A percentile compares a stretch with the other conserved stretches of the same genome.
phyloP scores from a whole-genome alignment of 2,797 vertebrate species.

The Pteropus rufus region DNA sequence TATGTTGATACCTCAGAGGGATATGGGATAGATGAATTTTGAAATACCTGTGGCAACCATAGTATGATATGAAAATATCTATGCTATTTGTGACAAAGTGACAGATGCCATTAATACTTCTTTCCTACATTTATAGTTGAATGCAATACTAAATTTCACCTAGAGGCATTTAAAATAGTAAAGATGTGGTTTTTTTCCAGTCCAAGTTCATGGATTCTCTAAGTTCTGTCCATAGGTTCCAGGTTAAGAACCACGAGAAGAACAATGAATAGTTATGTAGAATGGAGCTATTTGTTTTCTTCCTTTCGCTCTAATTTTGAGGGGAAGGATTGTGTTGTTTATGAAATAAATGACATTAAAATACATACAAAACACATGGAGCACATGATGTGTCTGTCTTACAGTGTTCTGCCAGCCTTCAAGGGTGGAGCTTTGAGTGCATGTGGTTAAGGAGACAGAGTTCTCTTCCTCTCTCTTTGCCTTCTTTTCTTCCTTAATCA shows the following conservation, averaged over 20 bases:
- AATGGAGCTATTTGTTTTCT: not conserved
- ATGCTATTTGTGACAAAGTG: slow-evolving; percentile 2
- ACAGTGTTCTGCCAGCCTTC: not conserved
- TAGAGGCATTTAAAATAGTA: not conserved
- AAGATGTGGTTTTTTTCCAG: not conserved
- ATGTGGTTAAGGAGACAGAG: not conserved
- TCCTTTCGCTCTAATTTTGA: not conserved
- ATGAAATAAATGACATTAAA: not conserved
- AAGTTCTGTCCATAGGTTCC: not conserved
- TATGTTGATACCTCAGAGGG: not conserved
- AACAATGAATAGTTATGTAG: not conserved
- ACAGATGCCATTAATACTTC: not conserved
- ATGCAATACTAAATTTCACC: not conserved
- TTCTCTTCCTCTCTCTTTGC: not conserved
- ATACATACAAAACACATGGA: not conserved
- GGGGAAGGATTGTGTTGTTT: not conserved
- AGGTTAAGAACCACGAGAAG: not conserved
- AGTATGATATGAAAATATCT: not conserved
- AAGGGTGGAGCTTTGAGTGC: not conserved
- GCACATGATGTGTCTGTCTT: too few species aligned
- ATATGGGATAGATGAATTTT: not conserved
- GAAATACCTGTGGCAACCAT: not conserved
- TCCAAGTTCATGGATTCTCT: not conserved
- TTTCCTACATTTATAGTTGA: not conserved
- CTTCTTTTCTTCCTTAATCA: not conserved